These are phyloP conservation scores for Scaptomyza caliginosa DNA, from an alignment of 2,888 invertebrate genomes.

Conservation along the genomic window DNA sequence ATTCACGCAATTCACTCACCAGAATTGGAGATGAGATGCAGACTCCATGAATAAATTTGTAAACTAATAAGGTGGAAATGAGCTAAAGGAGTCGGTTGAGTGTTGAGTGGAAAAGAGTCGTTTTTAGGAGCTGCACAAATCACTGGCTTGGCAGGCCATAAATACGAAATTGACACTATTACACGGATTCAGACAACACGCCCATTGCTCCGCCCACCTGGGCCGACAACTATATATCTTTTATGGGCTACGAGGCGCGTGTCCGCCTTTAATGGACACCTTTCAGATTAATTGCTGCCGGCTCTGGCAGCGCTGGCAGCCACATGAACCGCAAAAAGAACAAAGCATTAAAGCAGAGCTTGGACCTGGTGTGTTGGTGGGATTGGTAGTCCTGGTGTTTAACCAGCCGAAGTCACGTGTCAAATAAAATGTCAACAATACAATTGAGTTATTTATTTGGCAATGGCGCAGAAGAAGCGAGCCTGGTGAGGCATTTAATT, in stretches of 20 bases:
- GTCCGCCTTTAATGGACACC: conserved; percentile 77
- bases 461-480: conserved; percentile 36
- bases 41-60: conserved; percentile 37
- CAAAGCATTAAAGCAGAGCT: conserved; percentile 65
- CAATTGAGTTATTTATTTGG: conserved; percentile 83
- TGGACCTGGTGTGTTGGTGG: neutral
- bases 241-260: conserved; percentile 58
- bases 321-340: conserved; percentile 80
- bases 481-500: conserved; percentile 67
- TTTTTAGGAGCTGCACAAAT: conserved; percentile 57
- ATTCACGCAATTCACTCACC: conserved; percentile 27
- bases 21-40: neutral
- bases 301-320: conserved; percentile 60
- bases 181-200: conserved; percentile 43
- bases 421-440: conserved; percentile 84
- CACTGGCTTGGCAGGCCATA: conserved; percentile 62
- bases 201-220: conserved; percentile 16
- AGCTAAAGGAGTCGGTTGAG: neutral
- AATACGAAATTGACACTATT: conserved; percentile 77
- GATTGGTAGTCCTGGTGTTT: conserved; percentile 55
- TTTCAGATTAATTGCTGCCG: conserved; percentile 81
- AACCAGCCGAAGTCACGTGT: conserved; percentile 82
- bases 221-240: conserved; percentile 33
- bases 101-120: conserved; percentile 9
- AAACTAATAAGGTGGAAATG: conserved; percentile 14